Conservation (phyloP, 1,140 invertebrate genomes). For the Teleopsis dalmanni region DNA sequence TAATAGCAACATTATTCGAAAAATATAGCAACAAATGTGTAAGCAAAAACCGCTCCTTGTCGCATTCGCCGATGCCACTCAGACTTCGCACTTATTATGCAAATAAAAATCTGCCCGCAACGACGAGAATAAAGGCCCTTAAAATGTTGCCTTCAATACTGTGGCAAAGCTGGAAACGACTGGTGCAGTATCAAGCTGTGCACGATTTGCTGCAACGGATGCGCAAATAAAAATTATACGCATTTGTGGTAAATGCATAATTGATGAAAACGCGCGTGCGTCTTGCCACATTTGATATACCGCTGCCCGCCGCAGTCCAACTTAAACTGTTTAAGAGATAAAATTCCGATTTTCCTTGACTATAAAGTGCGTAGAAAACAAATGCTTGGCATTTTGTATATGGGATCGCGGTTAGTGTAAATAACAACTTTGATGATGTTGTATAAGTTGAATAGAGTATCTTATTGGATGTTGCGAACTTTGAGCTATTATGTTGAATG, state of each 20-base stretch:
- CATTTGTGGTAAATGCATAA: constrained; percentile 10
- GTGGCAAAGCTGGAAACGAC: too few relatives aligned
- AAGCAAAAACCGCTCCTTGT: too few relatives aligned
- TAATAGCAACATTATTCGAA: too few relatives aligned
- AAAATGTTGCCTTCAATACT: neutral
- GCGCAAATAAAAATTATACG: constrained; percentile 34
- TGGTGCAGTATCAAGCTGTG: neutral
- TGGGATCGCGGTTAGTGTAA: too few relatives aligned
- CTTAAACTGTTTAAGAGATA: too few relatives aligned
- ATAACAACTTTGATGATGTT: too few relatives aligned
- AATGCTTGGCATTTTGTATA: constrained; percentile 16
- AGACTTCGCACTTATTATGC: neutral
- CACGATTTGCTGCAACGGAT: constrained; percentile 23
- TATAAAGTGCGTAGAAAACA: constrained; percentile 17
- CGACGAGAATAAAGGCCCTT: neutral
- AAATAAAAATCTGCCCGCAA: neutral
- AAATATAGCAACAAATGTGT: too few relatives aligned
- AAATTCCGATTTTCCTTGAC: too few relatives aligned
- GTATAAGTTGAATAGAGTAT: too few relatives aligned
- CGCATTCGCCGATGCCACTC: neutral
- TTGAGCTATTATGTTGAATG: too few relatives aligned
- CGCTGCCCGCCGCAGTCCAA: too few relatives aligned
- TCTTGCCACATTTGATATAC: neutral
- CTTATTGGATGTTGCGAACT: too few relatives aligned
- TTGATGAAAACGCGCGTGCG: constrained; percentile 12